Evolutionary conservation across 2,113 vertebrate species (phyloP).

Genomic region (Coptodon rendalli): DNA sequence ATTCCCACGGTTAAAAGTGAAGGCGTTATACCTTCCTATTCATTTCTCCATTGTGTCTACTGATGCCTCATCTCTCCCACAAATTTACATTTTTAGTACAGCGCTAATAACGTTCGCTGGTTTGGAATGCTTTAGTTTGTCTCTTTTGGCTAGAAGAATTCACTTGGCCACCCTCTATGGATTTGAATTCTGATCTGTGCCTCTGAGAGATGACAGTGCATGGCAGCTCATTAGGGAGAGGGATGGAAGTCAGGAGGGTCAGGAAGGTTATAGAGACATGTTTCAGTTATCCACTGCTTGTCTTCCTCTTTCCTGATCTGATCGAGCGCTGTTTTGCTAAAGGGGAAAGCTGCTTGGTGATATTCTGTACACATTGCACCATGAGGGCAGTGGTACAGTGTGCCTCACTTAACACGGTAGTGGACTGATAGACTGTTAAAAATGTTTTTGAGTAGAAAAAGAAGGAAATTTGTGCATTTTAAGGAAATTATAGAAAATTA

Average conservation of each 20-base stretch:
- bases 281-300: slow-evolving; percentile 18
- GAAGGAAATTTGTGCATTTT: not conserved
- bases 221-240: slow-evolving; percentile 47
- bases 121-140: slow-evolving; percentile 3
- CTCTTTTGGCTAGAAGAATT: slow-evolving; percentile 19
- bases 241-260: slow-evolving; percentile 24
- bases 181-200: slow-evolving; percentile 39
- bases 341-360: not conserved
- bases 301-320: slow-evolving; percentile 21
- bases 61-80: slow-evolving; percentile 31
- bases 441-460: not conserved
- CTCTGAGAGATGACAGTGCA: slow-evolving; percentile 19
- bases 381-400: not conserved
- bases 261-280: slow-evolving; percentile 8
- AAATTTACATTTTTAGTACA: slow-evolving; percentile 43
- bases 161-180: not conserved
- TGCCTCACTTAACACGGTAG: not conserved
- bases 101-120: not conserved
- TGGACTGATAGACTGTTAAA: not conserved
- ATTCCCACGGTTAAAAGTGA: slow-evolving; percentile 50
- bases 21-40: slow-evolving; percentile 24
- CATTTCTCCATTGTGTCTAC: not conserved
- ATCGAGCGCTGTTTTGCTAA: not conserved
- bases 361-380: not conserved
- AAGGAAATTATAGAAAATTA: not conserved